Conservation (phyloP, 2,888 invertebrate species). For the Timema cristinae region DNA sequence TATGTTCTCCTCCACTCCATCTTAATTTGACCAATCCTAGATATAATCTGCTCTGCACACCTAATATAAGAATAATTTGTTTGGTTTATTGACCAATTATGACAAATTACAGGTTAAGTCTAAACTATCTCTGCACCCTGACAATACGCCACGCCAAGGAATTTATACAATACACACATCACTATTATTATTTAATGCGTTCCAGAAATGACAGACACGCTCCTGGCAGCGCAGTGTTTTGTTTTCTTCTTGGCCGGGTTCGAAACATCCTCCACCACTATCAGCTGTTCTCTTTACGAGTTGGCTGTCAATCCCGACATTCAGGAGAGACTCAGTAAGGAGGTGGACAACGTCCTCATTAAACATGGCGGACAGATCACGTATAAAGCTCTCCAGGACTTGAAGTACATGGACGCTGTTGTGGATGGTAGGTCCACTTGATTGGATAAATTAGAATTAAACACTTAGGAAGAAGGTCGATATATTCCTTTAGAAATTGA, state of each 20-base stretch:
- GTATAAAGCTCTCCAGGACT: slow-evolving; percentile 53
- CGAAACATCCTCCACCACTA: slow-evolving; percentile 58
- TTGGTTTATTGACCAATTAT: too few species aligned
- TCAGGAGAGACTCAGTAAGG: slow-evolving; percentile 50
- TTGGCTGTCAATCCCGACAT: slow-evolving; percentile 51
- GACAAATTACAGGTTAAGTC: too few species aligned
- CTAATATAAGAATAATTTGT: too few species aligned
- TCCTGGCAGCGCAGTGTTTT: slow-evolving; percentile 52
- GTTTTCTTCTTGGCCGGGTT: slow-evolving; percentile 62
- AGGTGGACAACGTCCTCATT: slow-evolving; percentile 46
- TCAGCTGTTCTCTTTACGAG: slow-evolving; percentile 54
- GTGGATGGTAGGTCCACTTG: slow-evolving; percentile 46
- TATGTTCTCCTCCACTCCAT: too few species aligned
- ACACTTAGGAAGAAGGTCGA: too few species aligned
- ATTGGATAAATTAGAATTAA: too few species aligned
- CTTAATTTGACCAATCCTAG: too few species aligned
- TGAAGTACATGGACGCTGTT: slow-evolving; percentile 55
- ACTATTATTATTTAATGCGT: not conserved
- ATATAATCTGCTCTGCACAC: too few species aligned
- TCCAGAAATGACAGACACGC: slow-evolving; percentile 1
- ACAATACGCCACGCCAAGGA: too few species aligned
- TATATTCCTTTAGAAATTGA: too few species aligned
- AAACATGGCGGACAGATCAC: slow-evolving; percentile 48
- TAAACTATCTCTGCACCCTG: too few species aligned
- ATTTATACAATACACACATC: too few species aligned